Percentiles rank a stretch among this genome's conserved stretches.
These are phyloP conservation scores for Coregonus sp. DNA, from an alignment of 2,797 vertebrate genomes.

Conservation along the genomic window DNA sequence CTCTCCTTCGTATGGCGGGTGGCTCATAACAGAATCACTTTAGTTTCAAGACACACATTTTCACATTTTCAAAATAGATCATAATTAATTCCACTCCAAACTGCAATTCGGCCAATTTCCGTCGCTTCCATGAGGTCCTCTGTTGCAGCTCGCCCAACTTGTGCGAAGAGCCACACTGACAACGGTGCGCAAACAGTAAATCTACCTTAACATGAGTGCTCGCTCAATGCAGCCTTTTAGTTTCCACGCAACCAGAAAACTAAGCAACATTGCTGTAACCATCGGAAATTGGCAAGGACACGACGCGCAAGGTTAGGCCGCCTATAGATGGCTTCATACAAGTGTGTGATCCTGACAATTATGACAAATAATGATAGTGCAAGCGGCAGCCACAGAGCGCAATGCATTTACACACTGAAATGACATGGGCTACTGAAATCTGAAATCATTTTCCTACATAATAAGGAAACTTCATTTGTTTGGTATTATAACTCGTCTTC, in stretches of 20 bases:
- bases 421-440: background rate
- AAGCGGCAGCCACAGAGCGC: background rate
- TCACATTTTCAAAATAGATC: slow-evolving; percentile 16
- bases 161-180: background rate
- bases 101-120: background rate
- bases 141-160: slow-evolving; percentile 36
- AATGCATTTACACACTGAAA: background rate
- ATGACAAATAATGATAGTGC: slow-evolving; percentile 21
- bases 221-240: slow-evolving; percentile 51
- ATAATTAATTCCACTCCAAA: background rate
- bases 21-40: slow-evolving; percentile 13
- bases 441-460: background rate
- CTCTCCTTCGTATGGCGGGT: slow-evolving; percentile 53
- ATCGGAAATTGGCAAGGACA: slow-evolving; percentile 28
- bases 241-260: slow-evolving; percentile 77
- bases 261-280: slow-evolving; percentile 39
- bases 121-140: slow-evolving; percentile 40
- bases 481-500: background rate
- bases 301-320: slow-evolving; percentile 20
- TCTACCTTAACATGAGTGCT: slow-evolving; percentile 42
- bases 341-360: slow-evolving; percentile 18
- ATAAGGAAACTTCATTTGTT: background rate
- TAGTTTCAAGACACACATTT: background rate
- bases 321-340: slow-evolving; percentile 29
- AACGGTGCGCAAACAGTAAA: slow-evolving; percentile 31